Evolutionary conservation across 2,888 invertebrate genomes (phyloP).

Genomic region (Ennomos quercinarius): DNA sequence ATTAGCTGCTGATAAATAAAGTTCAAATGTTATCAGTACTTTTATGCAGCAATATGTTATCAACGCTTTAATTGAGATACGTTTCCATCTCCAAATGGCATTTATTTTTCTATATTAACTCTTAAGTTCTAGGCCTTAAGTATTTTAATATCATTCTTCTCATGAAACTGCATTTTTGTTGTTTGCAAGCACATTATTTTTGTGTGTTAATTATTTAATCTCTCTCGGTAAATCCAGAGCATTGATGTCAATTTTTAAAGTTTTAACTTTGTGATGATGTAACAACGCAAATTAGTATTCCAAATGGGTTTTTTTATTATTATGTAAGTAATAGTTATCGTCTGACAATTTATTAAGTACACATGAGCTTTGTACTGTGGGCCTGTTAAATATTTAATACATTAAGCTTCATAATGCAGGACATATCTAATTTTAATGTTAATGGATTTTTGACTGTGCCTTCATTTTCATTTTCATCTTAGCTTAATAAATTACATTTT

Average conservation of each 20-base stretch:
- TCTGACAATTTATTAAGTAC: slow-evolving; percentile 5
- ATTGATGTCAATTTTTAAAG: slow-evolving; percentile 16
- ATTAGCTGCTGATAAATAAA: slow-evolving; percentile 53
- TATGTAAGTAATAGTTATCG: neutral
- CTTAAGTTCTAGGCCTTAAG: slow-evolving; percentile 50
- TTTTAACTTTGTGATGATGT: slow-evolving; percentile 18
- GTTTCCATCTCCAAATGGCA: slow-evolving; percentile 57
- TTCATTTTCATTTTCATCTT: slow-evolving; percentile 42
- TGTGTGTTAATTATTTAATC: slow-evolving; percentile 25
- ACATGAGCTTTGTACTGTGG: neutral
- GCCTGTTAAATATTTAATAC: neutral
- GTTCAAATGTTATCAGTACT: slow-evolving; percentile 61
- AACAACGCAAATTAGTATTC: slow-evolving; percentile 4
- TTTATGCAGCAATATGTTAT: slow-evolving; percentile 58
- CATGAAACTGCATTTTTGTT: slow-evolving; percentile 32
- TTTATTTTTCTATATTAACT: slow-evolving; percentile 67
- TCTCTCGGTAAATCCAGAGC: slow-evolving; percentile 27
- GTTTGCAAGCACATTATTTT: slow-evolving; percentile 28
- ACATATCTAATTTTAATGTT: neutral
- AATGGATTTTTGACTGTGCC: slow-evolving; percentile 25
- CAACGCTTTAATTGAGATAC: slow-evolving; percentile 46
- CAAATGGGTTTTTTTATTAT: slow-evolving; percentile 9
- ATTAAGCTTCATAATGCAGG: neutral
- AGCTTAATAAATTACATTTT: slow-evolving; percentile 43
- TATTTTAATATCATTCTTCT: slow-evolving; percentile 34